Conservation (phyloP, 2,888 invertebrate species). For the Cetonia aurata region DNA sequence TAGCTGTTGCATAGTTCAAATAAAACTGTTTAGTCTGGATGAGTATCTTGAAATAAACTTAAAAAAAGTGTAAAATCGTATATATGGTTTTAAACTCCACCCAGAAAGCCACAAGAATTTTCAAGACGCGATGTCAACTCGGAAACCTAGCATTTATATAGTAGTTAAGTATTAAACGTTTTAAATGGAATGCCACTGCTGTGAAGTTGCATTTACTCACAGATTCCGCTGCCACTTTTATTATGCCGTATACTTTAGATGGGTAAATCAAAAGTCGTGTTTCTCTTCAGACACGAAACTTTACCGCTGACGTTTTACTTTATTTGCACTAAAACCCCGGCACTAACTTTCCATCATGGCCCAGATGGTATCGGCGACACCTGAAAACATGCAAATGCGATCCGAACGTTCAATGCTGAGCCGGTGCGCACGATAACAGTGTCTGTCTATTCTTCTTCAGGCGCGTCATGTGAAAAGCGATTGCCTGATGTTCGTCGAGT, state of each 20-base stretch:
- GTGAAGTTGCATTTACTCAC: too few species aligned
- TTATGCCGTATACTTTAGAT: constrained; percentile 5
- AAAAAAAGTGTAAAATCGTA: too few species aligned
- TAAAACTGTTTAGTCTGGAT: too few species aligned
- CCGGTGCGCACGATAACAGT: constrained; percentile 20
- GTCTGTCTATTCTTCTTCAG: constrained; percentile 10
- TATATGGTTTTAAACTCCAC: too few species aligned
- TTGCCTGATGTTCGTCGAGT: background rate
- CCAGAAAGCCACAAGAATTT: too few species aligned
- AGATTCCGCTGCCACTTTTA: too few species aligned
- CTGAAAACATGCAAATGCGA: constrained; percentile 38
- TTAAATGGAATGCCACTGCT: too few species aligned
- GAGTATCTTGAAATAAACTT: too few species aligned
- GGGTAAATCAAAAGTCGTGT: constrained; percentile 21
- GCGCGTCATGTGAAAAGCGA: constrained; percentile 5
- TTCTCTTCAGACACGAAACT: constrained; percentile 20
- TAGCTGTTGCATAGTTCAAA: too few species aligned
- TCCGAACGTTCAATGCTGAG: constrained; percentile 17
- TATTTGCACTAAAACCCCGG: constrained; percentile 23
- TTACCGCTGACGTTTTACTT: constrained; percentile 20
- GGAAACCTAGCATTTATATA: too few species aligned
- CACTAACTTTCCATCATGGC: constrained; percentile 30
- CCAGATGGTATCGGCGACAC: constrained; percentile 30
- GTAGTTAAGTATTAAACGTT: too few species aligned
- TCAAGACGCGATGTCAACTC: too few species aligned